A percentile compares a stretch with the other conserved stretches of the same genome.
Evolutionary conservation across 2,113 vertebrate genomes (phyloP).

Genomic region (Chamaea fasciata): DNA sequence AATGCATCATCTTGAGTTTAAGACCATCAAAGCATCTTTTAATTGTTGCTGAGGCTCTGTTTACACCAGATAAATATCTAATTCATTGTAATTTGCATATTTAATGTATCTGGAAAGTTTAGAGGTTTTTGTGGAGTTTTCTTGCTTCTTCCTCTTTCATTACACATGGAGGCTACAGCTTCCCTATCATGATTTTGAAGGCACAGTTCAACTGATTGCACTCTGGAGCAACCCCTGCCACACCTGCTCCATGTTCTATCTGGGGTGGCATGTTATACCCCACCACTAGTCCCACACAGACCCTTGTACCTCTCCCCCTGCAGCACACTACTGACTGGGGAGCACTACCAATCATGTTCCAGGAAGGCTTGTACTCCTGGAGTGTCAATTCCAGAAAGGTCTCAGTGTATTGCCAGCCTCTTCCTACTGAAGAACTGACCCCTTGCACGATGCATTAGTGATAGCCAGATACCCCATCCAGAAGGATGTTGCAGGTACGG

Average conservation of each 20-base stretch:
- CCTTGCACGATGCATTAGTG: neutral
- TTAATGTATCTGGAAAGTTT: slow-evolving; percentile 11
- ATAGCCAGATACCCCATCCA: neutral
- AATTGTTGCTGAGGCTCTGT: slow-evolving; percentile 15
- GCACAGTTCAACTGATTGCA: slow-evolving; percentile 32
- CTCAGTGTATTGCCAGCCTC: neutral
- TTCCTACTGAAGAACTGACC: neutral
- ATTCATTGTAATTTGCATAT: slow-evolving; percentile 12
- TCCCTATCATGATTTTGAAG: neutral
- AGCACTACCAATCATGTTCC: neutral
- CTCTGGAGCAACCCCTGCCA: neutral
- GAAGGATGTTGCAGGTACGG: neutral
- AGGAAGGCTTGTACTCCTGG: neutral
- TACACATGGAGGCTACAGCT: neutral
- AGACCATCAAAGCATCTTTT: slow-evolving; percentile 14
- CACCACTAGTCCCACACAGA: accelerated
- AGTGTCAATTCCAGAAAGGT: neutral
- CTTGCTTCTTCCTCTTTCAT: neutral
- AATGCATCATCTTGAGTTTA: neutral
- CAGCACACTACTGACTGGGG: accelerated
- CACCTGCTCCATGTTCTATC: neutral
- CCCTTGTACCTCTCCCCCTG: neutral
- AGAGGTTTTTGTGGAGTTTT: neutral
- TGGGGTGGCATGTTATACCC: accelerated
- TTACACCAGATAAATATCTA: slow-evolving; percentile 2